These are phyloP conservation scores for Xiphydria camelus DNA, from an alignment of 2,888 invertebrate species.

Conservation along the genomic window DNA sequence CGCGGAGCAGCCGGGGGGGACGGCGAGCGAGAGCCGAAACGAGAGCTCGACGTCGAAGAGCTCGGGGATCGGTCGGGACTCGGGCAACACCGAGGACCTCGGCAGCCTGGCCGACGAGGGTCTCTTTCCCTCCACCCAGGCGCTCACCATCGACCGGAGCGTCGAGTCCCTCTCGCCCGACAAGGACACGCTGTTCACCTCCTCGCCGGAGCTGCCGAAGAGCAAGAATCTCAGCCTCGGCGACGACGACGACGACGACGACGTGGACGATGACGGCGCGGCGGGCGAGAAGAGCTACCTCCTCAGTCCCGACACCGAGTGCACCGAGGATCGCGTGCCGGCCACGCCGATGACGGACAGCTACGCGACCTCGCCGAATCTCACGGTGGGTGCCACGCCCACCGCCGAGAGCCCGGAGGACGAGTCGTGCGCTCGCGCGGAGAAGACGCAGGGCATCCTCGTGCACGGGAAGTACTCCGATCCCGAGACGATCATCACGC, in stretches of 20 bases:
- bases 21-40: constrained; percentile 24
- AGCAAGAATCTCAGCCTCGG: constrained; percentile 30
- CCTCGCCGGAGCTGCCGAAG: constrained; percentile 24
- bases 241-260: constrained; percentile 28
- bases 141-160: constrained; percentile 42
- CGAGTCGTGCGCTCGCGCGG: neutral
- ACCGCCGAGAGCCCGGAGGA: constrained; percentile 14
- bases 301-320: constrained; percentile 34
- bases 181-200: constrained; percentile 33
- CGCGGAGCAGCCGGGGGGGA: neutral
- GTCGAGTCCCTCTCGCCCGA: constrained; percentile 39
- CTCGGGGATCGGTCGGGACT: constrained; percentile 61
- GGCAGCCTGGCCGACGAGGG: constrained; percentile 47
- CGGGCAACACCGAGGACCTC: constrained; percentile 42
- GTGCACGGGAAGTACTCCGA: constrained; percentile 28
- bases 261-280: constrained; percentile 25
- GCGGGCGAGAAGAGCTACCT: constrained; percentile 27
- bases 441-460: constrained; percentile 29
- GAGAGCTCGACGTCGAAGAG: constrained; percentile 55
- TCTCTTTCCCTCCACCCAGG: constrained; percentile 42
- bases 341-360: constrained; percentile 31
- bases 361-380: constrained; percentile 31
- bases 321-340: constrained; percentile 34
- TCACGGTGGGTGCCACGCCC: constrained; percentile 31
- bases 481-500: constrained; percentile 26